Base-by-base conservation (phyloP, 2,888 invertebrate genomes). In the Trissolcus brochymenae region DNA sequence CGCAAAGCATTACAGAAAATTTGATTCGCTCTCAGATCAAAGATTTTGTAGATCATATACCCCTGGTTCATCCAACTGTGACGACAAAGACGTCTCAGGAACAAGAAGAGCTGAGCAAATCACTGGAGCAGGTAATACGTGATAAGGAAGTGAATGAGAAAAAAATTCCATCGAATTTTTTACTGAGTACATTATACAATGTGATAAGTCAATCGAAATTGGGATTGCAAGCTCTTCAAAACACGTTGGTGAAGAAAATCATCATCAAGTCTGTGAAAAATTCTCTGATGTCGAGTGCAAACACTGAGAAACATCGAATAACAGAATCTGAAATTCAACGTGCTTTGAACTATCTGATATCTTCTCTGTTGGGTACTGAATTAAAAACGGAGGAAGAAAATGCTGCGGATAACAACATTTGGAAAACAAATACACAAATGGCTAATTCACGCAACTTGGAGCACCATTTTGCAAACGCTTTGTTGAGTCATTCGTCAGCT, bases 251-350 rank as follows among this genome's bases (percentile, higher is more conserved):
- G 0, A 80, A 81, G 49, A 86, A 84, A 43, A 81, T 86, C 17
- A 84, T 87, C 11, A 79, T 85, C 0, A 79, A 83, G 40, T 79
- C 85, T 14, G 65, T 86, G 1, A 82, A 82, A 57, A 70, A 81
- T 60, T 43, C 61, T 4, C 50, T 85, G 4, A 71, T 64, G 16
- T 74, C 80, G 0, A 78, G 43, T 25, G 49, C 53, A 17, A 64
- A 61, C 43, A 2, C 14, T 17, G 55, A 61, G 14, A 67, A 35
- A 19, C 49, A 71, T 14, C 21, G 43, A 0, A 71, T 81, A 11
- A 75, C 78, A 14, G 81, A 81, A 53, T 60, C 79, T 0, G 66
- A 70, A 4, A 82, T 84, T 16, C 62, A 80, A 67, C 61, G 76
- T 19, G 74, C 80, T 16, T 68, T 83, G 16, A 57, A 80, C 14